A percentile compares a stretch with the other conserved stretches of the same genome.
phyloP scores from a whole-genome alignment of 2,888 invertebrate species.

The Cantharis nigra region DNA sequence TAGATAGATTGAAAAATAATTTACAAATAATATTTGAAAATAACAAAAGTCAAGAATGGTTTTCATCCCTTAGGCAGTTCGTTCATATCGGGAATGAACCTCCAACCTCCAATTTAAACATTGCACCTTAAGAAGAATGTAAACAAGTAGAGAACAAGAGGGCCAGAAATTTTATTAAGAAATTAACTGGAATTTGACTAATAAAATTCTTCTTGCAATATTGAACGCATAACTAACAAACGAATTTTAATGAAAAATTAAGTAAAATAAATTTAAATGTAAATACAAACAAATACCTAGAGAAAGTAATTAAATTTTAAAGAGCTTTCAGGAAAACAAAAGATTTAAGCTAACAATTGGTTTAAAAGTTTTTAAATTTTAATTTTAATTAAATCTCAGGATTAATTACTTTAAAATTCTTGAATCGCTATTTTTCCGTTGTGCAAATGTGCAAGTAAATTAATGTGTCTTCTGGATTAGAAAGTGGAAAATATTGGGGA shows the following conservation, averaged over 20 bases:
- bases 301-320: not conserved
- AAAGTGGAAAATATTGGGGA: not conserved
- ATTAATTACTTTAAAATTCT: not conserved
- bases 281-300: not conserved
- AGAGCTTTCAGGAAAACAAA: not conserved
- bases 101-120: not conserved
- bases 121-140: not conserved
- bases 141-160: not conserved
- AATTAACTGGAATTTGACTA: not conserved
- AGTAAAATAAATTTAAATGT: not conserved
- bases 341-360: not conserved
- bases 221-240: not conserved
- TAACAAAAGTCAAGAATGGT: not conserved
- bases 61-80: not conserved
- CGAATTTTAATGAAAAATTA: not conserved
- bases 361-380: not conserved
- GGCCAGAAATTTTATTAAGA: not conserved
- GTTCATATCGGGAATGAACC: not conserved
- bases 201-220: not conserved
- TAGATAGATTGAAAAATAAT: not conserved
- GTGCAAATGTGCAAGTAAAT: not conserved
- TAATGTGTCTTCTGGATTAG: not conserved
- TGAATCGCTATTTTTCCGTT: not conserved
- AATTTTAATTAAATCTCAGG: not conserved
- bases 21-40: not conserved